phyloP scores from a whole-genome alignment of 2,113 vertebrate species.

The Heterotis niloticus region DNA sequence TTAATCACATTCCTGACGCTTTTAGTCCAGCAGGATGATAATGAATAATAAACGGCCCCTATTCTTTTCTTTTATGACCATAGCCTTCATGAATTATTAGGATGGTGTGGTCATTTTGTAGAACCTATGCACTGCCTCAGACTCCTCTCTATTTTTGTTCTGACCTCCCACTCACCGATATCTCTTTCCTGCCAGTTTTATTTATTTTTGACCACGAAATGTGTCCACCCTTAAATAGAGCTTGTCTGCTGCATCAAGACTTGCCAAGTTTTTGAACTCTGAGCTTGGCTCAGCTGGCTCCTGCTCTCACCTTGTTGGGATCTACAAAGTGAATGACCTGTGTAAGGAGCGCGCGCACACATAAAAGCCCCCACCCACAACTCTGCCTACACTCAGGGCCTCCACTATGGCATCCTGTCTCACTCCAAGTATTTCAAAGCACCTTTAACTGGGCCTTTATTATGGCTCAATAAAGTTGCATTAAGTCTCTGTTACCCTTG shows the following conservation, averaged over 20 bases:
- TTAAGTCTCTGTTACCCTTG: neutral
- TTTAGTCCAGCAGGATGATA: slow-evolving; percentile 40
- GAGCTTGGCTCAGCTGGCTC: neutral
- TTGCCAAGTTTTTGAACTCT: neutral
- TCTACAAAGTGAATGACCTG: neutral
- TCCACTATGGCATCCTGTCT: neutral
- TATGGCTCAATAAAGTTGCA: neutral
- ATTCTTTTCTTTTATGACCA: slow-evolving; percentile 45
- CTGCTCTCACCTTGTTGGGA: neutral
- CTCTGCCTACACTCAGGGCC: neutral
- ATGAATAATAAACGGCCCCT: slow-evolving; percentile 48
- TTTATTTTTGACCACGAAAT: neutral
- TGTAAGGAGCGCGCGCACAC: neutral
- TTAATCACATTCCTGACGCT: slow-evolving; percentile 52
- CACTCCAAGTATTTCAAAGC: neutral
- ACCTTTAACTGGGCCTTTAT: neutral
- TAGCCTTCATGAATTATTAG: slow-evolving; percentile 51
- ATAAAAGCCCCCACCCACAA: slow-evolving; percentile 8
- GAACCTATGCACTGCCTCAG: slow-evolving; percentile 22
- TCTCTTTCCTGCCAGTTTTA: slow-evolving; percentile 13
- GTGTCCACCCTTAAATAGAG: neutral
- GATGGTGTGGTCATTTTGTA: slow-evolving; percentile 44
- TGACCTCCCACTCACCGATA: slow-evolving; percentile 1
- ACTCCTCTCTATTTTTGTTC: slow-evolving; percentile 12
- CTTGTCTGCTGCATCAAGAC: neutral